phyloP scores from a whole-genome alignment of 2,888 invertebrate genomes.

The Opisthograptis luteolata region DNA sequence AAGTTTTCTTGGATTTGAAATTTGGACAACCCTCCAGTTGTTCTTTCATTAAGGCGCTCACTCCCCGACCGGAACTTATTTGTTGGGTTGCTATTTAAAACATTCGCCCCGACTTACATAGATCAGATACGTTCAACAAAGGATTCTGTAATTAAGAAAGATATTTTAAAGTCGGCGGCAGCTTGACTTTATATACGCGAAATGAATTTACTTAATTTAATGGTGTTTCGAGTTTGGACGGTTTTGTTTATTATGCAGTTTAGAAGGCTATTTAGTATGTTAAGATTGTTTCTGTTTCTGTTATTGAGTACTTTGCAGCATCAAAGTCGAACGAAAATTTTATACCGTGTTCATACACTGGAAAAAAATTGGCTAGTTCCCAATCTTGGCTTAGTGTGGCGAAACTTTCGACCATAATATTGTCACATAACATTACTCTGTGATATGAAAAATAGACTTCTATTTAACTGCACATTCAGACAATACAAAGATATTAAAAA shows the following conservation, averaged over 20 bases:
- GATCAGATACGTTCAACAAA: constrained; percentile 84
- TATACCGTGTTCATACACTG: no score
- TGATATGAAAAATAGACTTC: no score
- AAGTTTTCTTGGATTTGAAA: neutral
- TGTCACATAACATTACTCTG: no score
- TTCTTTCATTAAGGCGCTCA: constrained; percentile 76
- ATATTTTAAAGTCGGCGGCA: constrained; percentile 82
- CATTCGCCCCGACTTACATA: constrained; percentile 83
- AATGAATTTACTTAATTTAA: constrained; percentile 80
- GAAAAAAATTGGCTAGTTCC: no score
- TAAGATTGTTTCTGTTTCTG: constrained; percentile 2
- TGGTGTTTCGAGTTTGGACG: constrained; percentile 68
- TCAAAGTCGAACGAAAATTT: no score
- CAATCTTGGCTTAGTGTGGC: no score
- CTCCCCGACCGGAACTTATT: constrained; percentile 79
- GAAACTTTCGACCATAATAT: no score
- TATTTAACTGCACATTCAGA: no score
- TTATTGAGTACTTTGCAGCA: neutral
- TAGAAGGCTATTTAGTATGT: constrained; percentile 10
- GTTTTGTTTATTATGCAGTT: constrained; percentile 44
- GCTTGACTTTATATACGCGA: constrained; percentile 80
- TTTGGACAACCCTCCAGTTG: constrained; percentile 59
- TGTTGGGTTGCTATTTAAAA: constrained; percentile 82
- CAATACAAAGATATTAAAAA: no score
- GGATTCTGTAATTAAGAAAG: constrained; percentile 84